Evolutionary conservation across 2,888 invertebrate species (phyloP), one percentile per base, ranked within the genome.

Genomic region (Tethea ocularis): DNA sequence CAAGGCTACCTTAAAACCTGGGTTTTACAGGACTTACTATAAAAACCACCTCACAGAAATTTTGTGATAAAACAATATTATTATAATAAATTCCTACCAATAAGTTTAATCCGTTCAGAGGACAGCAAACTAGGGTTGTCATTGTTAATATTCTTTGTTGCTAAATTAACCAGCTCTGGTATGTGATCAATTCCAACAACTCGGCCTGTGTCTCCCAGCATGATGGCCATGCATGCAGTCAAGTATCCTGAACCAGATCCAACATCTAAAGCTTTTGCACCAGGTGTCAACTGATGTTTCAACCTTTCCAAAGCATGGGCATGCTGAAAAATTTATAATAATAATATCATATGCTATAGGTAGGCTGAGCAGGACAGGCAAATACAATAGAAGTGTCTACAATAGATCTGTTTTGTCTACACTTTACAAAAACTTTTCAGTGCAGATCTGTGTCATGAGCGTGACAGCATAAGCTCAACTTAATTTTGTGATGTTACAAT

Each of bases 211-310:
- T 95, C 93, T 10, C 97, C 97, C 52, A 98, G 94, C 96, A 97
- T 97, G 38, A 96, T 90, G 20, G 97, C 96, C 96, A 99, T 98
- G 77, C 98, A 98, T 15, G 97, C 96, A 1, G 98, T 98, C 51
- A 99, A 93, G 84, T 98, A 99, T 2, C 99, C 99, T 62, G 98
- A 97, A 1, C 99, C 99, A 24, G 97, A 98, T 15, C 99, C 99
- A 53, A 99, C 97, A 89, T 99, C 99, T 65, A 99, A 88, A 2
- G 97, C 97, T 77, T 94, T 95, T 57, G 95, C 95, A 13, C 98
- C 98, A 58, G 95, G 95, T 33, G 93, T 87, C 56, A 99, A 89
- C 72, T 97, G 96, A 66, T 96, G 95, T 77, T 96, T 95, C 56
- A 99, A 93, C 66, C 96, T 93, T 91, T 99, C 98, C 78, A 99